Conservation (phyloP, 2,797 vertebrate species). For the Rhinogobio ventralis region DNA sequence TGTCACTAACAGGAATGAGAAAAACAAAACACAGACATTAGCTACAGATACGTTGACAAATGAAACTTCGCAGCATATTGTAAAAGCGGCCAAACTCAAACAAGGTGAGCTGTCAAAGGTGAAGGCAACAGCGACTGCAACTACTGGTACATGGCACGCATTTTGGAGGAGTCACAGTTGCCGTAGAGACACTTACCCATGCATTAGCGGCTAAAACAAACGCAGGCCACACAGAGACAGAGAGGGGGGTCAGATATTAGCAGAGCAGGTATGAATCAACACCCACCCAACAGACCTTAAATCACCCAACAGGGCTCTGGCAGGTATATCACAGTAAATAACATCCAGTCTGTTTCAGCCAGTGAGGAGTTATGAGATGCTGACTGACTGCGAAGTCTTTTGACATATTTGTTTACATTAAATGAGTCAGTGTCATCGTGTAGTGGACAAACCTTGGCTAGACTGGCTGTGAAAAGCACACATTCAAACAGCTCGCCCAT, state of each 20-base stretch:
- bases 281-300: constrained; percentile 49
- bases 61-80: constrained; percentile 47
- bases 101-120: constrained; percentile 26
- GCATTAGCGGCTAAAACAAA: constrained; percentile 77
- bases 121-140: constrained; percentile 29
- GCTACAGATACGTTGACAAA: constrained; percentile 43
- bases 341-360: not conserved
- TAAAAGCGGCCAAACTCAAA: constrained; percentile 42
- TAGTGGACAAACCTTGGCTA: constrained; percentile 87
- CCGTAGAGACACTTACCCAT: constrained; percentile 84
- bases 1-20: constrained; percentile 43
- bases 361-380: not conserved
- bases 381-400: not conserved
- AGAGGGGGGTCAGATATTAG: constrained; percentile 63
- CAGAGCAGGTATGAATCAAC: constrained; percentile 54
- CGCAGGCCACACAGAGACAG: constrained; percentile 75
- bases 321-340: not conserved
- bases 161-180: constrained; percentile 74
- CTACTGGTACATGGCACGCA: constrained; percentile 75
- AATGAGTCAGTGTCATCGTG: not conserved
- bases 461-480: constrained; percentile 96
- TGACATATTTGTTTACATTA: constrained; percentile 2
- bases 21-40: constrained; percentile 34
- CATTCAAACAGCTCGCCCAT: constrained; percentile 98
- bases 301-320: constrained; percentile 33